Percentiles rank a stretch among this genome's conserved stretches.
These are phyloP conservation scores for Steatocranus sp. DNA, from an alignment of 2,797 vertebrate genomes.

Conservation along the genomic window DNA sequence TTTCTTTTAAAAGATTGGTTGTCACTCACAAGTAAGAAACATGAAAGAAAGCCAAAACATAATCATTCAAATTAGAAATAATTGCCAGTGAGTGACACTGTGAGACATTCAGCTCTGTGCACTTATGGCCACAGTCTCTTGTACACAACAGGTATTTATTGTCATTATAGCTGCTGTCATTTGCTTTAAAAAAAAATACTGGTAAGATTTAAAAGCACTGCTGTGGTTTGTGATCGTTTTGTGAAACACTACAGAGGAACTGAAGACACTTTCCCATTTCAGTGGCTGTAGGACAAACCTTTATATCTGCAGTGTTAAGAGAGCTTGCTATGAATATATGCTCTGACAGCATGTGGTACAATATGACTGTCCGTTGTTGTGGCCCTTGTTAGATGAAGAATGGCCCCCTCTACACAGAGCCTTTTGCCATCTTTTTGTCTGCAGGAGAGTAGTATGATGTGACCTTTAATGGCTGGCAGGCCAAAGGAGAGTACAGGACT, in stretches of 20 bases:
- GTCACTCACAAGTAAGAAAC: neutral
- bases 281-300: conserved; percentile 12
- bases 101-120: neutral
- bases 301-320: conserved; percentile 4
- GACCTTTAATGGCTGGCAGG: conserved; percentile 69
- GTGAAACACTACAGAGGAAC: neutral
- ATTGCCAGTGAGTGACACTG: neutral
- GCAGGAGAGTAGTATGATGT: conserved; percentile 54
- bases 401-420: conserved; percentile 25
- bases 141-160: neutral
- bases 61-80: neutral
- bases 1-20: neutral
- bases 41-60: neutral
- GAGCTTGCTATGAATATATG: conserved; percentile 21
- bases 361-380: conserved; percentile 31
- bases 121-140: neutral
- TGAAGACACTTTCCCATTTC: conserved; percentile 6
- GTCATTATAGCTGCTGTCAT: neutral
- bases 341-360: conserved; percentile 39
- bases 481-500: conserved; percentile 57
- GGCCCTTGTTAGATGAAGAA: conserved; percentile 56
- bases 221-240: neutral
- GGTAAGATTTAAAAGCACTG: neutral
- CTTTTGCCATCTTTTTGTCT: conserved; percentile 58
- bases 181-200: neutral